These are phyloP conservation scores for Hestina assimilis DNA, from an alignment of 1,140 invertebrate species.

Conservation along the genomic window DNA sequence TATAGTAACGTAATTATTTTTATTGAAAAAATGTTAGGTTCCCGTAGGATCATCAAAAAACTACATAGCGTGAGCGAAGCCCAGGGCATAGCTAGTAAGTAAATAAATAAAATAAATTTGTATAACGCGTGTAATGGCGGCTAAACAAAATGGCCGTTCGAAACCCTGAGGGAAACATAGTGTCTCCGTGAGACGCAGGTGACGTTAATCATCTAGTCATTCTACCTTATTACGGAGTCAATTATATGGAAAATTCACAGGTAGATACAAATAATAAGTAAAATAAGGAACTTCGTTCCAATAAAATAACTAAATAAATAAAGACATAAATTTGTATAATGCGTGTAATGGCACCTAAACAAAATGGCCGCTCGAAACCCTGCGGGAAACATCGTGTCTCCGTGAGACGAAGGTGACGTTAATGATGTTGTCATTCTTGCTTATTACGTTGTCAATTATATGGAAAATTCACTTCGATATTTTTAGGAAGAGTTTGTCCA, in stretches of 20 bases:
- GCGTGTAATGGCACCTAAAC: background rate
- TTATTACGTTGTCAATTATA: constrained; percentile 21
- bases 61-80: too few relatives aligned
- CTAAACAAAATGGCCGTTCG: constrained; percentile 1
- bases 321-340: background rate
- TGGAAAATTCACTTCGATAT: constrained; percentile 18
- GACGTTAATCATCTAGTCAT: constrained; percentile 15
- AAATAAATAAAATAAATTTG: background rate
- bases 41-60: too few relatives aligned
- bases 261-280: too few relatives aligned
- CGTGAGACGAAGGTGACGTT: background rate
- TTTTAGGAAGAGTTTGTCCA: constrained; percentile 4
- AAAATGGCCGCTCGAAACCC: constrained; percentile 5
- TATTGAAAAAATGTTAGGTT: too few relatives aligned
- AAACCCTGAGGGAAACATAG: constrained; percentile 2
- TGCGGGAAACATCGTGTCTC: constrained; percentile 6
- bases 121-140: background rate
- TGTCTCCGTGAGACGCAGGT: background rate
- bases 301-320: too few relatives aligned
- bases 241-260: constrained; percentile 18
- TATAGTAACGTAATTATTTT: too few relatives aligned
- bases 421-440: constrained; percentile 20
- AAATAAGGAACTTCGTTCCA: too few relatives aligned
- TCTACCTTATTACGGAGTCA: constrained; percentile 18
- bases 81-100: too few relatives aligned